Percentiles rank a stretch among this genome's conserved stretches.
Evolutionary conservation across 2,888 invertebrate genomes (phyloP).

Genomic region (Barypeithes pellucidus): DNA sequence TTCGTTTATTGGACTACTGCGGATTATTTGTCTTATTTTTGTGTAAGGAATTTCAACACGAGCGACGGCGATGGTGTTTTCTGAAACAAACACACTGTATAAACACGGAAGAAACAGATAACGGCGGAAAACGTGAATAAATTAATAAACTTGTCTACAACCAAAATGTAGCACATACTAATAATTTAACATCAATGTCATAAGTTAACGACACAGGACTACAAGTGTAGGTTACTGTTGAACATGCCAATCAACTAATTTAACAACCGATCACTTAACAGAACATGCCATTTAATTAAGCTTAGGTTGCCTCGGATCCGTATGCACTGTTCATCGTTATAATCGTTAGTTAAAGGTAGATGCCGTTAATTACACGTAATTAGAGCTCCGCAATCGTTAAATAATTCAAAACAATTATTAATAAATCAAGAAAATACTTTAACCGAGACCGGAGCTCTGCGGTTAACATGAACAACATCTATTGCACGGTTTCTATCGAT

Average conservation of each 20-base stretch:
- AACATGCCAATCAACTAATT: slow-evolving; percentile 63
- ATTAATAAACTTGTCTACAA: neutral
- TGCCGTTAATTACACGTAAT: slow-evolving; percentile 59
- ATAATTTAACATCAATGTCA: slow-evolving; percentile 21
- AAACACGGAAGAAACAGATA: too few relatives aligned
- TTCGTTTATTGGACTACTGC: too few relatives aligned
- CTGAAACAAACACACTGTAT: too few relatives aligned
- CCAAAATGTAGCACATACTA: slow-evolving; percentile 11
- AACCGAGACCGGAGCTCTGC: slow-evolving; percentile 37
- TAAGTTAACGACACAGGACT: slow-evolving; percentile 33
- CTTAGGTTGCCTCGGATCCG: slow-evolving; percentile 41
- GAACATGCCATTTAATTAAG: slow-evolving; percentile 61
- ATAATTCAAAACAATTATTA: slow-evolving; percentile 56
- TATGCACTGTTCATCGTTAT: slow-evolving; percentile 34
- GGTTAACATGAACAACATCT: slow-evolving; percentile 32
- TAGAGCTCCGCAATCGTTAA: slow-evolving; percentile 51
- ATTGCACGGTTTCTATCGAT: slow-evolving; percentile 50
- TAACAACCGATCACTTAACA: slow-evolving; percentile 61
- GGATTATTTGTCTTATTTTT: too few relatives aligned
- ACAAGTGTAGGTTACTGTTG: slow-evolving; percentile 59
- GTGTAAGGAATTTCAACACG: too few relatives aligned
- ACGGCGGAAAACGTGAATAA: neutral
- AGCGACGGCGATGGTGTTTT: too few relatives aligned
- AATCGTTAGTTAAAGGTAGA: slow-evolving; percentile 48
- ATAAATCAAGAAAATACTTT: slow-evolving; percentile 50